Base-by-base conservation (phyloP, 1,140 invertebrate genomes). In the Microplitis demolitor region DNA sequence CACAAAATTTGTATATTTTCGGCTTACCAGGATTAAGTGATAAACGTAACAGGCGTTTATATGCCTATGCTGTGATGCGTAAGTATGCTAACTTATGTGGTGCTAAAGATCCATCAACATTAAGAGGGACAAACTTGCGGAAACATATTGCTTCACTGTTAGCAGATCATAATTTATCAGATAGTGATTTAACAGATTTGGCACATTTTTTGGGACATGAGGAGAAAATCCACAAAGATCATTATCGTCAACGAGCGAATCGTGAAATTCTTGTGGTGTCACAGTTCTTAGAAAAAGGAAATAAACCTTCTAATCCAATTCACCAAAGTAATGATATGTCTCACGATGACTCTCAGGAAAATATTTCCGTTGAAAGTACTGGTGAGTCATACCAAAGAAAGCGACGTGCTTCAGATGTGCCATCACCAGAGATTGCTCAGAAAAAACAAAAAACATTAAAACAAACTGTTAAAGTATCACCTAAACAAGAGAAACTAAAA, bases 131-230 rank as follows among this genome's bases (percentile, higher is more conserved):
- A 4, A 31, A 24, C 4, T 39, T 73, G 0, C 35, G 72, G 13
- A 73, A 73, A n/a, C 72, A 73, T 34, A 56, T 74, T 14, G 73
- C 73, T 0, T 71, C 72, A 11, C 58, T 54, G 54, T 68, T 54
- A 9, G 14, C 54, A 9, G 60, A 51, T 14, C 51, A 61, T 24
- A 73, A 73, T 67, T 62, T 67, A 6, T n/a, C 53, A 4, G 71
- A 73, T 4, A 56, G 31, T 37, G 54, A 68, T 13, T 16, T 62
- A 2, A 14, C 64, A 5, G 71, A 73, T 51, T 31, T 68, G 1
- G 54, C 66, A 9, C n/a, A 51, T 35, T 73, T 73, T 54, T 39
- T 73, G 13, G 70, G 70, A 13, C 70, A 72, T 37, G 62, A 45
- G 5, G 62, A 66, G 5, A 37, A 45, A 54, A 72, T 72, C 5